A percentile compares a stretch with the other conserved stretches of the same genome.
phyloP scores from a whole-genome alignment of 1,140 invertebrate genomes.

The Melipona quadrifasciata region DNA sequence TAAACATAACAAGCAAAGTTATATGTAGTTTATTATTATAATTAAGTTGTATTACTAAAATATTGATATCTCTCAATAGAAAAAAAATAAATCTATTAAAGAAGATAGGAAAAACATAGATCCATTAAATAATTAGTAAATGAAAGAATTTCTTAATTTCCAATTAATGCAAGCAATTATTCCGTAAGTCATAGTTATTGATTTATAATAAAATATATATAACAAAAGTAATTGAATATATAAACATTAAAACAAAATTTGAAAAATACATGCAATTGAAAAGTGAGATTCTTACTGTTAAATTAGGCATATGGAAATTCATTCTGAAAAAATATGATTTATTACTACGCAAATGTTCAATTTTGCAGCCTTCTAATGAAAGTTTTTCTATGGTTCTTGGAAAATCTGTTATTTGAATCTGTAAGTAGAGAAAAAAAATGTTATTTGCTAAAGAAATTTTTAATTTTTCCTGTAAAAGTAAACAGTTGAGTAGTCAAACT shows the following conservation, averaged over 20 bases:
- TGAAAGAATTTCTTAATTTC: slow-evolving; percentile 33
- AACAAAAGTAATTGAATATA: slow-evolving; percentile 7
- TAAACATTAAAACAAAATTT: neutral
- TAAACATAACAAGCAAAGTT: slow-evolving; percentile 3
- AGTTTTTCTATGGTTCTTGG: slow-evolving; percentile 82
- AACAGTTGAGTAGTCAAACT: slow-evolving; percentile 14
- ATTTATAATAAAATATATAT: slow-evolving; percentile 15
- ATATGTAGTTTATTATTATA: neutral
- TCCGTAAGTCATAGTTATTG: slow-evolving; percentile 13
- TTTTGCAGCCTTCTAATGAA: slow-evolving; percentile 82
- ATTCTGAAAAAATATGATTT: slow-evolving; percentile 84
- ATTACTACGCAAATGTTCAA: slow-evolving; percentile 80
- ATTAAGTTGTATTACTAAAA: neutral
- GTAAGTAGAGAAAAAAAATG: slow-evolving; percentile 33
- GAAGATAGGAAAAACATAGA: neutral
- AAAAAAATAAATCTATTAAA: slow-evolving; percentile 12
- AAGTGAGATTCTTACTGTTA: slow-evolving; percentile 81
- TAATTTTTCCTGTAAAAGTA: neutral
- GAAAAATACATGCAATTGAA: slow-evolving; percentile 11
- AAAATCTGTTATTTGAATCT: slow-evolving; percentile 83
- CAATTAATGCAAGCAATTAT: slow-evolving; percentile 25
- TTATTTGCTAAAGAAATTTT: neutral
- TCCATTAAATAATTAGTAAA: slow-evolving; percentile 12
- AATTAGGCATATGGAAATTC: slow-evolving; percentile 81
- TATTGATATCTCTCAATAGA: neutral